Conservation (phyloP, 2,797 vertebrate genomes). For the Graptemys geographica region DNA sequence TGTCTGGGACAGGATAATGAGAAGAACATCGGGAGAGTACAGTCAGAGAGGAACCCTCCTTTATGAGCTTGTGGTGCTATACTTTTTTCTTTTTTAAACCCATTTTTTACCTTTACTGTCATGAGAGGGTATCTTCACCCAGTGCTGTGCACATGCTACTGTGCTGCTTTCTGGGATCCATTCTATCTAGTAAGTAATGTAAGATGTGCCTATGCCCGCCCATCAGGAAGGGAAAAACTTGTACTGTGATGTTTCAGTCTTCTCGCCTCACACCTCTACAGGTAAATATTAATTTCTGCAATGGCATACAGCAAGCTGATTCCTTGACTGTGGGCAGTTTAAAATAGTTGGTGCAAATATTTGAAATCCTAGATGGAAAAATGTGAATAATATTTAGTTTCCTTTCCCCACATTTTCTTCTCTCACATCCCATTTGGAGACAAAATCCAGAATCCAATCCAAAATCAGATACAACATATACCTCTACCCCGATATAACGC, state of each 20-base stretch:
- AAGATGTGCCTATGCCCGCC: background rate
- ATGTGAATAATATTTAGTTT: background rate
- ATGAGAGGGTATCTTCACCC: too few relatives aligned
- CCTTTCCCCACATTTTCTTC: background rate
- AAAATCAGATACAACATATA: slow-evolving; percentile 31
- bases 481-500: too few relatives aligned
- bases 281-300: background rate
- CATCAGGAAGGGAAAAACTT: background rate
- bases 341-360: slow-evolving; percentile 2
- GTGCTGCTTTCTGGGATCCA: background rate
- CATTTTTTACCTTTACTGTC: background rate
- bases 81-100: background rate
- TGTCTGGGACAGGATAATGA: background rate
- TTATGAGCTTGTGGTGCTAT: background rate
- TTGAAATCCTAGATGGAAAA: background rate
- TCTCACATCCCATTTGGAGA: background rate
- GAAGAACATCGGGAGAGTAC: background rate
- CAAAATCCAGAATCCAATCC: slow-evolving; percentile 37
- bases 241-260: background rate
- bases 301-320: background rate
- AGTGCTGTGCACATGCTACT: background rate
- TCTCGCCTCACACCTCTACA: background rate
- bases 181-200: background rate
- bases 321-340: background rate
- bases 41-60: background rate